Evolutionary conservation across 2,113 vertebrate genomes (phyloP).

Genomic region (Ahaetulla prasina): DNA sequence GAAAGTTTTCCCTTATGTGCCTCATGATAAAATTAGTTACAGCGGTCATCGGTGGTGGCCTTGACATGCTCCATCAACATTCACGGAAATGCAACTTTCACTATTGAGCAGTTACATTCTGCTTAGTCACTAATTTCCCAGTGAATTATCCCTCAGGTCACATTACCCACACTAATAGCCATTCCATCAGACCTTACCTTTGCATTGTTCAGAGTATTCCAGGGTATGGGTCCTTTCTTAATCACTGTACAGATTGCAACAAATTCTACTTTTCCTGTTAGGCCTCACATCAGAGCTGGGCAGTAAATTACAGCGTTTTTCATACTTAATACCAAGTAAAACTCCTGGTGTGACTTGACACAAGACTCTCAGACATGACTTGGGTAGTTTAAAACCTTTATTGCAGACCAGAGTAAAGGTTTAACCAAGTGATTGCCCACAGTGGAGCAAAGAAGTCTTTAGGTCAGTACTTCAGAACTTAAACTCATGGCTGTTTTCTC

Average conservation of each 20-base stretch:
- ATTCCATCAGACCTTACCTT: not conserved
- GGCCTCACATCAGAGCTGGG: not conserved
- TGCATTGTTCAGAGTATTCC: not conserved
- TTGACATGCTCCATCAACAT: not conserved
- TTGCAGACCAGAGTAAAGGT: not conserved
- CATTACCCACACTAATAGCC: not conserved
- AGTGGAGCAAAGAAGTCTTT: not conserved
- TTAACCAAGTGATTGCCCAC: not conserved
- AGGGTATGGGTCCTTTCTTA: not conserved
- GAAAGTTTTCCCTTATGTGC: not conserved
- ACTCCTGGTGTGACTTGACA: not conserved
- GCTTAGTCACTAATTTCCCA: not conserved
- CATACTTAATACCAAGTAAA: not conserved
- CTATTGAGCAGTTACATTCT: not conserved
- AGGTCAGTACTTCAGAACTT: not conserved
- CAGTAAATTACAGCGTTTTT: not conserved
- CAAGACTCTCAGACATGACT: not conserved
- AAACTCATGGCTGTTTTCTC: not conserved
- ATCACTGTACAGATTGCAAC: not conserved
- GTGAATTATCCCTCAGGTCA: not conserved
- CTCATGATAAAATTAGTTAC: not conserved
- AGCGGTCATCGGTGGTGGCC: not conserved
- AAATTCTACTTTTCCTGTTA: not conserved
- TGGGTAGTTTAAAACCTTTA: not conserved
- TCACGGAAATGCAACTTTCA: not conserved